Evolutionary conservation across 2,888 invertebrate genomes (phyloP).

Genomic region (Pimpla rufipes): DNA sequence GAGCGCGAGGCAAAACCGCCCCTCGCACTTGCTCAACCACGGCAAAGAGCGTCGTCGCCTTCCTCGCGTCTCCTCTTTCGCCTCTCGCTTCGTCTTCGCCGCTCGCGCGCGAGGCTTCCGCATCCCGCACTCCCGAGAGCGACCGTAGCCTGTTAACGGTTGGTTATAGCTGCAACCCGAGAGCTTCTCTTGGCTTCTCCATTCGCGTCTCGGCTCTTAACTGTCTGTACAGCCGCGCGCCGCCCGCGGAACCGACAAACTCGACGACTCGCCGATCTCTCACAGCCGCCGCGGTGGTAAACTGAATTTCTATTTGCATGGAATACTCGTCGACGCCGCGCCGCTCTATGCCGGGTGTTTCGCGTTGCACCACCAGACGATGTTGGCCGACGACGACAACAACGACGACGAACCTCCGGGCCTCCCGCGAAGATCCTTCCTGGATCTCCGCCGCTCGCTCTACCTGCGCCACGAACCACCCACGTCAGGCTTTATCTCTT

Average conservation of each 20-base stretch:
- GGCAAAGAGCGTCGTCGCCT: slow-evolving; percentile 1
- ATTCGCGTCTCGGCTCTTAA: slow-evolving; percentile 19
- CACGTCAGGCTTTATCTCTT: slow-evolving; percentile 23
- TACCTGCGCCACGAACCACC: slow-evolving; percentile 26
- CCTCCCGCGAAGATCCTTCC: slow-evolving; percentile 14
- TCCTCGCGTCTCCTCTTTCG: neutral
- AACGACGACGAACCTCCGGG: slow-evolving; percentile 33
- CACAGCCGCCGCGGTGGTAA: slow-evolving; percentile 65
- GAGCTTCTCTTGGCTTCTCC: slow-evolving; percentile 3
- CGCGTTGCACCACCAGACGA: slow-evolving; percentile 56
- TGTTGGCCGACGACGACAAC: slow-evolving; percentile 46
- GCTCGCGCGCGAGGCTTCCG: neutral
- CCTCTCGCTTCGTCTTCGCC: neutral
- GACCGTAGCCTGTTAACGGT: slow-evolving; percentile 7
- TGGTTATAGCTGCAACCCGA: slow-evolving; percentile 18
- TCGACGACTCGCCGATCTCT: slow-evolving; percentile 73
- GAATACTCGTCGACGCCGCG: slow-evolving; percentile 69
- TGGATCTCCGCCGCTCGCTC: neutral
- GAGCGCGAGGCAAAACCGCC: neutral
- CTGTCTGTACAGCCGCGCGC: neutral
- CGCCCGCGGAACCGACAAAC: slow-evolving; percentile 67
- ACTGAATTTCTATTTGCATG: slow-evolving; percentile 78
- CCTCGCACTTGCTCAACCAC: neutral
- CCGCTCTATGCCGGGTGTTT: slow-evolving; percentile 37
- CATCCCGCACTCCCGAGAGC: neutral